Evolutionary conservation across 2,888 invertebrate genomes (phyloP).

Genomic region (Pseudococcus jackbeardsleyi): DNA sequence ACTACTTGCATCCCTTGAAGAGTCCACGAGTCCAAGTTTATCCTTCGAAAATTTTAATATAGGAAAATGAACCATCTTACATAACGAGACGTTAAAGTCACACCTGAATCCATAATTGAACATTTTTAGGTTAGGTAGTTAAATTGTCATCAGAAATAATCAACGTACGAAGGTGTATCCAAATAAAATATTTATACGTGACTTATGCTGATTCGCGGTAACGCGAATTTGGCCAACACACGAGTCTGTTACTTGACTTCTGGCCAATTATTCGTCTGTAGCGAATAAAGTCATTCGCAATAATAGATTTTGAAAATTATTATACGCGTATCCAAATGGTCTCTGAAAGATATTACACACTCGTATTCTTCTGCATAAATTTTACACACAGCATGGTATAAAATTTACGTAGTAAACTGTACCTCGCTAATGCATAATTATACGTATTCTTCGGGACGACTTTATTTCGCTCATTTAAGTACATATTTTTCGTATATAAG

Average conservation of each 20-base stretch:
- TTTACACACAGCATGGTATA: background rate
- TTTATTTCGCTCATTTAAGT: background rate
- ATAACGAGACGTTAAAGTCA: too few relatives aligned
- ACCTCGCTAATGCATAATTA: background rate
- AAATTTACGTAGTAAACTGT: too few relatives aligned
- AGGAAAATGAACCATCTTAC: too few relatives aligned
- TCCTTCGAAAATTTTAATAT: too few relatives aligned
- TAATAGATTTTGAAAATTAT: slow-evolving; percentile 49
- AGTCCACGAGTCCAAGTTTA: too few relatives aligned
- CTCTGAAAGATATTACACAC: background rate
- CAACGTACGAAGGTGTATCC: background rate
- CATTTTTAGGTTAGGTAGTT: too few relatives aligned
- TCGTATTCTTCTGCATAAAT: background rate
- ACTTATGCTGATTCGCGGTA: background rate
- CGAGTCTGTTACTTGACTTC: slow-evolving; percentile 24
- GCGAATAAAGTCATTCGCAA: slow-evolving; percentile 51
- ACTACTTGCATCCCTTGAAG: too few relatives aligned
- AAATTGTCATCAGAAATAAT: background rate
- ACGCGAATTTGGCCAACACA: slow-evolving; percentile 5
- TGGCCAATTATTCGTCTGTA: slow-evolving; percentile 32
- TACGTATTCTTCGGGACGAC: background rate
- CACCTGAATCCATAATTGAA: too few relatives aligned
- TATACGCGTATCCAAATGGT: background rate
- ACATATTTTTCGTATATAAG: background rate
- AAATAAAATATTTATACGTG: slow-evolving; percentile 9